Evolutionary conservation across 1,140 invertebrate species (phyloP), one percentile per base, ranked within the genome.

Genomic region (Chymomyza costata): DNA sequence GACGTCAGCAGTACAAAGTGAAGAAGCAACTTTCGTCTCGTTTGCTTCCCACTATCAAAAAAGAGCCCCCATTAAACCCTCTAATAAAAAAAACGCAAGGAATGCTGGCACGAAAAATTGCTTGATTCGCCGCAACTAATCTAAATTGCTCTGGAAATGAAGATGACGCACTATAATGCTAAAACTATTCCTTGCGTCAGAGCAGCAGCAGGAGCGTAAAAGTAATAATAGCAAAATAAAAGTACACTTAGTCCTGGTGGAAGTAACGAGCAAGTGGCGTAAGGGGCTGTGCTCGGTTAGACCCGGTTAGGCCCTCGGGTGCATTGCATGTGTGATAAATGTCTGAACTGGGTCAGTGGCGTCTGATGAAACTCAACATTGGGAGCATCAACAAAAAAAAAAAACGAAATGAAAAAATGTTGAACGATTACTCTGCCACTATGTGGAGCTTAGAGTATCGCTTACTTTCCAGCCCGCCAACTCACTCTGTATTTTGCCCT

Each of bases 211-310:
- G 31, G 11, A n/a, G 34, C 30, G 41, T 55, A 46, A 55, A 60
- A 55, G 57, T 48, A 61, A 65, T 65, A 65, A 54, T 65, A 50
- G 51, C 37, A 45, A 66, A 65, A 71, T 65, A 58, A 63, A 76
- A 76, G 65, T 66, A 51, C 57, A 55, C 52, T 76, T 69, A 54
- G 49, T 55, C 65, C 48, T 53, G 38, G 34, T 8, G 17, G 25
- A 1, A 18, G 25, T 6, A 0, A 6, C 25, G 6, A 28, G 21
- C 21, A 25, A 8, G 21, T 5, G 3, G 14, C 16, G 32, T 8
- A 19, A 16, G 35, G 18, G 21, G 48, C 34, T 47, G 40, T 49
- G 19, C 44, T 37, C 32, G 32, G 15, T n/a, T n/a, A n/a, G n/a
- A n/a, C n/a, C n/a, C n/a, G n/a, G 15, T 47, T 54, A 46, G 45